Percentiles rank a stretch among this genome's conserved stretches.
These are phyloP conservation scores for Nemoura dubitans DNA, from an alignment of 2,888 invertebrate genomes.

Conservation along the genomic window DNA sequence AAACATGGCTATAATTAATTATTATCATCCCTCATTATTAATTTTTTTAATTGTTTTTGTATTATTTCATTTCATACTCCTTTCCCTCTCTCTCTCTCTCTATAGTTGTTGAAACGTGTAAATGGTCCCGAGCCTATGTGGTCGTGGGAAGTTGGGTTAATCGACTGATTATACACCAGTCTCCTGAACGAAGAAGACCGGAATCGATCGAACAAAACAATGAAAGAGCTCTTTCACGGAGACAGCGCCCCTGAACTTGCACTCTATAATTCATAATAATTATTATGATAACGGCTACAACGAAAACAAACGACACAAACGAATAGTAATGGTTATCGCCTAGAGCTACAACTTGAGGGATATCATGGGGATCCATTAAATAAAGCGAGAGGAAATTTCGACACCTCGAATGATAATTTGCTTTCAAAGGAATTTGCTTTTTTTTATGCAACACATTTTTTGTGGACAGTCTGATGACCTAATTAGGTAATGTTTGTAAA, in stretches of 20 bases:
- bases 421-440: neutral
- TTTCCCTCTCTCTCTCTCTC: constrained; percentile 28
- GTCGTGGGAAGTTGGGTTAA: constrained; percentile 34
- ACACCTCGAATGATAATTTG: constrained; percentile 13
- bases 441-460: constrained; percentile 18
- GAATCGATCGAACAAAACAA: neutral
- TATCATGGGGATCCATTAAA: too few relatives aligned
- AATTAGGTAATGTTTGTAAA: constrained; percentile 16
- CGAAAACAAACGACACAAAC: constrained; percentile 30
- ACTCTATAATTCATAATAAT: neutral
- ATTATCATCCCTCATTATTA: constrained; percentile 9
- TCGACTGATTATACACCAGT: neutral
- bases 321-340: constrained; percentile 13
- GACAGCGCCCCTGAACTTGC: neutral
- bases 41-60: constrained; percentile 26
- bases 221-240: neutral
- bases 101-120: constrained; percentile 43
- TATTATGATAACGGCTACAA: constrained; percentile 9
- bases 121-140: constrained; percentile 47
- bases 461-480: constrained; percentile 40
- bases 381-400: neutral
- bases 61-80: constrained; percentile 33
- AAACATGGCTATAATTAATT: constrained; percentile 29
- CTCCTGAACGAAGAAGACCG: neutral
- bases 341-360: neutral